phyloP scores from a whole-genome alignment of 2,113 vertebrate genomes.

The Mystacornis crossleyi region DNA sequence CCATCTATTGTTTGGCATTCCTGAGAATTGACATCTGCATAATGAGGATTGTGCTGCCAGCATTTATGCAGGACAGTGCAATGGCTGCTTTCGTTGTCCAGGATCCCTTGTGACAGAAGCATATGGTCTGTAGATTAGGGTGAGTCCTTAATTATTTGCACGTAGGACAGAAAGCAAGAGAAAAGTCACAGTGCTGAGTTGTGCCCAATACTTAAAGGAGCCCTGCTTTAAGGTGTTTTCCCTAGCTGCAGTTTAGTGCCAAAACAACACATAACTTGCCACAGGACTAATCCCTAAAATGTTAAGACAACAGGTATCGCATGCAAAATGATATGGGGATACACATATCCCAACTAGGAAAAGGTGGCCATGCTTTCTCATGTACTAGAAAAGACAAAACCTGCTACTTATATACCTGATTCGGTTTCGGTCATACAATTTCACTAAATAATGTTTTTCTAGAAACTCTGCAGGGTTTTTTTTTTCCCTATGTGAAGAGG shows the following conservation, averaged over 20 bases:
- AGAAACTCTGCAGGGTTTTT: background rate
- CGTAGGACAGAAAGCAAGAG: background rate
- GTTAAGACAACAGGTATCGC: background rate
- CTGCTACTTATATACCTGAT: background rate
- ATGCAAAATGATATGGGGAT: background rate
- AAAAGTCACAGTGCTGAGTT: background rate
- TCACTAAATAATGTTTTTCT: background rate
- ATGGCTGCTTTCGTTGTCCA: background rate
- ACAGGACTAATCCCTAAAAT: background rate
- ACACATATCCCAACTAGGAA: rapidly evolving
- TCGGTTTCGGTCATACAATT: background rate
- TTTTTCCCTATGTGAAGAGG: too few species aligned
- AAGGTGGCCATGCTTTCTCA: background rate
- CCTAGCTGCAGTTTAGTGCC: background rate
- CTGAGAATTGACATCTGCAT: background rate
- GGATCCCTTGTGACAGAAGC: background rate
- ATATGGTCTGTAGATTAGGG: background rate
- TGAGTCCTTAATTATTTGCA: background rate
- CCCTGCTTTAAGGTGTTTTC: background rate
- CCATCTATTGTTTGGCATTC: background rate
- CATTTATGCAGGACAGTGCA: background rate
- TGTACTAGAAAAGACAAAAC: background rate
- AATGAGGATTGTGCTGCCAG: background rate
- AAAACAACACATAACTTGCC: background rate
- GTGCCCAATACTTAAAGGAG: background rate